Evolutionary conservation across 2,797 vertebrate species (phyloP), one percentile per base, ranked within the genome.

Genomic region (Triplophysa yarkandensis): DNA sequence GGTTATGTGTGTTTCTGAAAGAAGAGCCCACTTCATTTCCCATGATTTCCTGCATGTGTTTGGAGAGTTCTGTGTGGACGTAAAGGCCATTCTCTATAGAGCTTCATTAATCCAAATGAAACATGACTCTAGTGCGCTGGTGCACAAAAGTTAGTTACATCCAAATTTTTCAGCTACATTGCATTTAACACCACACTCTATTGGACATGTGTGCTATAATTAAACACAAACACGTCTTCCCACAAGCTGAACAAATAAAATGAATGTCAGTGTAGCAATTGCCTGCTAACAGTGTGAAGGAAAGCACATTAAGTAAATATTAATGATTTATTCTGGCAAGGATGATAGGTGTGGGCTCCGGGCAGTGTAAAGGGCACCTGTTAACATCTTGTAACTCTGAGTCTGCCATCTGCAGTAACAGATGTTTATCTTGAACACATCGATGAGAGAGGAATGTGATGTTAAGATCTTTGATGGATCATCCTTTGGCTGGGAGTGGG

Each of bases 301-400:
- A 70, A 66, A 64, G 17, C 48, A 16, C 28, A 3, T 3, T 4
- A 50, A 34, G n/a, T 43, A 0, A 32, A n/a, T 5, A 25, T 60
- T 62, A 74, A 62, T 77, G 50, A 72, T 58, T 78, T 9, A 63
- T 77, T 75, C n/a, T 32, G 17, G 30, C n/a, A 27, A 25, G 50
- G 23, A 11, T 36, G 61, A 46, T 76, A 41, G 52, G 30, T 66
- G 23, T 57, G 46, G 55, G 70, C 39, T 39, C 39, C 41, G 9
- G 63, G 76, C 55, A 32, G 32, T 72, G 46, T 21, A 76, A 68
- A 55, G 48, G 66, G 58, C 68, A 76, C 65, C 64, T 75, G 76
- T 78, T 76, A 78, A 68, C 76, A 50, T 39, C 68, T 50, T 81
- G 76, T 81, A 76, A 64, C 71, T 10, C 34, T 69, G 41, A 48